Evolutionary conservation across 2,113 vertebrate species (phyloP), one percentile per base, ranked within the genome.

Genomic region (Microtus richardsoni): DNA sequence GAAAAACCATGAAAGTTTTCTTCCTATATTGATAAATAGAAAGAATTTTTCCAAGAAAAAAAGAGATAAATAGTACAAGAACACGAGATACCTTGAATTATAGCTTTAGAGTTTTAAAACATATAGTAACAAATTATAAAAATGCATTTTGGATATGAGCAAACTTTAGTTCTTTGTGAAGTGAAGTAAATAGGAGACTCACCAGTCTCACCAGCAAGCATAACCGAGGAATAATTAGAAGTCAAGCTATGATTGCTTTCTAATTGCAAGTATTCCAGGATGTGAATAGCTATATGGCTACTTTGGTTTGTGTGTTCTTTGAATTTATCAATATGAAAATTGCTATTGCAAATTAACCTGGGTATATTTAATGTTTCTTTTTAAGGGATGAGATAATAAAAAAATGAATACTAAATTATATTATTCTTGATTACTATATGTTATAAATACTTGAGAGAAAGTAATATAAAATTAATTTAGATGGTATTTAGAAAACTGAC

Each of bases 221-320:
- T 12, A 3, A n/a, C 6, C 44, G 68, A 95, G 60, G 0, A 4
- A 14, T 41, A 22, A 24, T 7, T 1, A 62, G 68, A 13, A 86
- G 9, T 13, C n/a, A 21, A 83, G 16, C 5, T n/a, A 21, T 60
- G 4, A 44, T 3, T 41, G 11, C 68, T 83, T 33, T 19, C 17
- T 12, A 74, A 54, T 1, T 5, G 5, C 4, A 47, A 5, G 60
- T 14, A 93, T 93, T 78, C 33, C 7, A 82, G 1, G 2, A 22
- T 16, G 0, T 30, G 14, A 0, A 22, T 52, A 1, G 7, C 62
- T 11, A 17, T 1, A 62, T 28, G 5, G 30, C 36, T 13, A 9
- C 22, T 74, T 78, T 73, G 77, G 2, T 1, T 54, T 73, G 14
- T 60, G 5, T 33, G 16, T 75, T 44, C 19, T 54, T 94, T 82